Conservation (phyloP, 1,140 invertebrate genomes). For the Aricia agestis region DNA sequence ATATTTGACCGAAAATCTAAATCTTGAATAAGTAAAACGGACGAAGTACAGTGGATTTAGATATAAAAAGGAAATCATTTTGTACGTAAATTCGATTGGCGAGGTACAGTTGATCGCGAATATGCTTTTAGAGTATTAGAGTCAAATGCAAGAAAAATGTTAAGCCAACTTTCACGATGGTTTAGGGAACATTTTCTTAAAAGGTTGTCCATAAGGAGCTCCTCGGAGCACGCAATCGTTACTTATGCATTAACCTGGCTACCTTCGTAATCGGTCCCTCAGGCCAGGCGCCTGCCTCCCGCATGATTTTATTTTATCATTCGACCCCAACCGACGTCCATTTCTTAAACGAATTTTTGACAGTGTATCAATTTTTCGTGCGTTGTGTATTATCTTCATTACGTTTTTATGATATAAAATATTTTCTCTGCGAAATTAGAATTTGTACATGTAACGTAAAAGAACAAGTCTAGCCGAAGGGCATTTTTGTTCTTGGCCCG, state of each 20-base stretch:
- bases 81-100: conserved; percentile 12
- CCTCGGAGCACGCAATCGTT: conserved; percentile 46
- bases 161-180: conserved; percentile 34
- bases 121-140: conserved; percentile 15
- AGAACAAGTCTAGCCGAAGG: background rate
- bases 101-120: conserved; percentile 8
- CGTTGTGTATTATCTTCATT: background rate
- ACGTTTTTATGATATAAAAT: background rate
- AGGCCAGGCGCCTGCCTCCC: conserved; percentile 36
- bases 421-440: background rate
- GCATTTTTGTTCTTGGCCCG: background rate
- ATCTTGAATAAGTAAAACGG: conserved; percentile 7
- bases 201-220: conserved; percentile 48
- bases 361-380: conserved; percentile 5
- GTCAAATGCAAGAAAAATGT: conserved; percentile 15
- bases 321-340: conserved; percentile 28
- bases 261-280: conserved; percentile 46
- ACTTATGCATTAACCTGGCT: conserved; percentile 59
- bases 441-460: background rate
- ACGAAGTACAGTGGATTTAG: background rate
- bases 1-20: conserved; percentile 14
- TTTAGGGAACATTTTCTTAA: conserved; percentile 50
- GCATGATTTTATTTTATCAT: conserved; percentile 55
- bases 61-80: conserved; percentile 15
- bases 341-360: conserved; percentile 21